Conservation (phyloP, 1,140 invertebrate species). For the Drosophila watanabei region DNA sequence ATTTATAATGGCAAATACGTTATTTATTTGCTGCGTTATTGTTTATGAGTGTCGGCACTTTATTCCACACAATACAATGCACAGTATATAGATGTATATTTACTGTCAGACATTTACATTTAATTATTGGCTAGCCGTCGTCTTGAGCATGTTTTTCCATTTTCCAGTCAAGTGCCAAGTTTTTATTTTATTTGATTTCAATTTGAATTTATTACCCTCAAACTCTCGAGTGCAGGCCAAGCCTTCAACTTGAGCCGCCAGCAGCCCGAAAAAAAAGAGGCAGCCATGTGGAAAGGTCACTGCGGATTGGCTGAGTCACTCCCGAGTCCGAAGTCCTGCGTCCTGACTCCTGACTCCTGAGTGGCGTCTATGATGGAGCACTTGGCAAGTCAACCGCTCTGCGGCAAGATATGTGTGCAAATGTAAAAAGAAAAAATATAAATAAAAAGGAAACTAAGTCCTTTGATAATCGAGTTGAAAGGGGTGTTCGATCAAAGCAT, state of each 20-base stretch:
- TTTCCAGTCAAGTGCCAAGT: conserved; percentile 37
- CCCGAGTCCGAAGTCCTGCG: background rate
- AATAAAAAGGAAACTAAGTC: background rate
- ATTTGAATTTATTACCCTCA: conserved; percentile 49
- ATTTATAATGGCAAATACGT: conserved; percentile 65
- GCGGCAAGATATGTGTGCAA: background rate
- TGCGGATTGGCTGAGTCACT: conserved; percentile 44
- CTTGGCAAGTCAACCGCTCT: conserved; percentile 38
- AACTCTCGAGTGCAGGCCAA: background rate
- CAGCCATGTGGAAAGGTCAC: conserved; percentile 69
- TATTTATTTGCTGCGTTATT: conserved; percentile 72
- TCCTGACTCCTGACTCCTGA: conserved; percentile 3
- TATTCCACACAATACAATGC: conserved; percentile 15
- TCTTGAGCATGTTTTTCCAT: conserved; percentile 10
- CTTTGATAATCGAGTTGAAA: conserved; percentile 35
- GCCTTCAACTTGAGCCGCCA: conserved; percentile 18
- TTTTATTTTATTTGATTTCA: conserved; percentile 46
- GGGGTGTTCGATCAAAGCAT: conserved; percentile 26
- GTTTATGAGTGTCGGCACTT: conserved; percentile 55
- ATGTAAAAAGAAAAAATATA: background rate
- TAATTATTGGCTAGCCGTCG: conserved; percentile 34
- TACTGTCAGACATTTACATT: conserved; percentile 30
- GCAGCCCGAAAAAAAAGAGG: conserved; percentile 4
- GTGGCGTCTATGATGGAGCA: conserved; percentile 62
- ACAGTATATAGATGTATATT: background rate